These are phyloP conservation scores for Cristatella mucedo DNA, from an alignment of 2,888 invertebrate species.

Conservation along the genomic window DNA sequence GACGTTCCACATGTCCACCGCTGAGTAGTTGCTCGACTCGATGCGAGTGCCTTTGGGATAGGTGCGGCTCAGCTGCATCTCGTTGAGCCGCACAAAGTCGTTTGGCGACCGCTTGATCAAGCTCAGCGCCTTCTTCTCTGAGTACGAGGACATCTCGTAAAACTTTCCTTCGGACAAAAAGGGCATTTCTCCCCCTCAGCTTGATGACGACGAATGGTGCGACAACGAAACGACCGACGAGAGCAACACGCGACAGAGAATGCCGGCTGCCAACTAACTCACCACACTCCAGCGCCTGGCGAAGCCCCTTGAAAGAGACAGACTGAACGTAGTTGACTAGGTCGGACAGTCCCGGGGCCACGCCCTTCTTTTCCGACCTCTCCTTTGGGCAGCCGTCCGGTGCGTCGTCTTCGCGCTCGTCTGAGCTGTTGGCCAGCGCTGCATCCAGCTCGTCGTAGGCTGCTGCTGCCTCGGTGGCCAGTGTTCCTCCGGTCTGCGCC, in stretches of 20 bases:
- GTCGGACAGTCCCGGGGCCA: constrained; percentile 33
- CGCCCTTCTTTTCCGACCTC: constrained; percentile 20
- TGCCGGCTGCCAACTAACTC: too few species aligned
- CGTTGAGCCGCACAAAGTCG: constrained; percentile 39
- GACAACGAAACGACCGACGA: too few species aligned
- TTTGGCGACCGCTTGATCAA: constrained; percentile 30
- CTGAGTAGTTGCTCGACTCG: constrained; percentile 47
- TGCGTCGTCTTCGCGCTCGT: too few species aligned
- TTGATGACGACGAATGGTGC: too few species aligned
- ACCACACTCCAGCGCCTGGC: constrained; percentile 26
- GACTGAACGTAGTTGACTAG: constrained; percentile 38
- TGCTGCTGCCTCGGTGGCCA: too few species aligned
- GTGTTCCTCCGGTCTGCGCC: too few species aligned
- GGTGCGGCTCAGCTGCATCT: constrained; percentile 39
- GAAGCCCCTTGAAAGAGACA: constrained; percentile 34
- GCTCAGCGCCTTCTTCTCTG: constrained; percentile 41
- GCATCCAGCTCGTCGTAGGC: too few species aligned
- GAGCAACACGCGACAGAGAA: too few species aligned
- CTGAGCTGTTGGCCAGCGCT: too few species aligned
- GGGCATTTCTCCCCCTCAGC: too few species aligned
- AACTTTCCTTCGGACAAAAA: too few species aligned
- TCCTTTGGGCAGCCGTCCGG: too few species aligned
- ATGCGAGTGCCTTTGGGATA: constrained; percentile 45
- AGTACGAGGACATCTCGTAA: constrained; percentile 42
- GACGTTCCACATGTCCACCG: constrained; percentile 44